These are phyloP conservation scores for Nemotelus pantherinus DNA, from an alignment of 2,888 invertebrate species.

Conservation along the genomic window DNA sequence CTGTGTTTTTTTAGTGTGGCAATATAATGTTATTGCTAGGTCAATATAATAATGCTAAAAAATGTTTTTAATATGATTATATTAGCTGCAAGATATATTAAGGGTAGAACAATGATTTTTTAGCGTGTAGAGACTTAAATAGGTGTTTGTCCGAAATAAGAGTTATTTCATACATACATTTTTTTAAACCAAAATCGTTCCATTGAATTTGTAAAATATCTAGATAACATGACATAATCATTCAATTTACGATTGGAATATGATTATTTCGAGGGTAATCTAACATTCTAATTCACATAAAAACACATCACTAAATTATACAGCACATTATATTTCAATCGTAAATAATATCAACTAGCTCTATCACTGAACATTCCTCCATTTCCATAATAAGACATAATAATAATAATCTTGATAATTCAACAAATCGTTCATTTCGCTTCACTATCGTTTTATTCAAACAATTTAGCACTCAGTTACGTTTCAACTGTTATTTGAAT, in stretches of 20 bases:
- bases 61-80: too few relatives aligned
- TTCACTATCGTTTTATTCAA: neutral
- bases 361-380: conserved; percentile 53
- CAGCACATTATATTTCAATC: conserved; percentile 28
- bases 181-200: conserved; percentile 42
- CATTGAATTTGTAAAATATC: conserved; percentile 61
- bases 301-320: too few relatives aligned
- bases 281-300: too few relatives aligned
- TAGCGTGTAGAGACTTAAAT: too few relatives aligned
- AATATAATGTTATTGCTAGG: too few relatives aligned
- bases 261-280: neutral
- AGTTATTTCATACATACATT: too few relatives aligned
- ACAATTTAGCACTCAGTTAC: neutral
- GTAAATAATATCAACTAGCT: conserved; percentile 39
- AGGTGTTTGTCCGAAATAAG: too few relatives aligned
- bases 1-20: too few relatives aligned
- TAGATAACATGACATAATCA: conserved; percentile 57
- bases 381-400: conserved; percentile 50
- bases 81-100: too few relatives aligned
- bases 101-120: too few relatives aligned
- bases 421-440: conserved; percentile 26
- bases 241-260: conserved; percentile 53
- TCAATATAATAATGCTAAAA: too few relatives aligned
- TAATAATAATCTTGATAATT: conserved; percentile 37
- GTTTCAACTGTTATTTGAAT: neutral